Evolutionary conservation across 2,113 vertebrate genomes (phyloP), one percentile per base, ranked within the genome.

Genomic region (Ictalurus punctatus): DNA sequence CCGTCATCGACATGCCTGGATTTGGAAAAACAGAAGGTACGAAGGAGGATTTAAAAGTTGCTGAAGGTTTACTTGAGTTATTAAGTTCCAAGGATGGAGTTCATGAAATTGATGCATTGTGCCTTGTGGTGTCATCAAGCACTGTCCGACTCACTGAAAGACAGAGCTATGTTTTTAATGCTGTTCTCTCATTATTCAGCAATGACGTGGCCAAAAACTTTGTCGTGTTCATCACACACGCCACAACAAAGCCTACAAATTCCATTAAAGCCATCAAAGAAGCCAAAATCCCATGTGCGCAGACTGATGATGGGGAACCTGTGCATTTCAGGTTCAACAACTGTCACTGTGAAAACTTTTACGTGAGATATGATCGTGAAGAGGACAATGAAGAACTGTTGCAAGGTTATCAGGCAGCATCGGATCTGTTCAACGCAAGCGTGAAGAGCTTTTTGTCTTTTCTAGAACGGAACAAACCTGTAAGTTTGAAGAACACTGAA

Each of bases 291-390:
- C 27, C 25, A 59, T 86, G 76, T 78, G 58, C 58, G 48, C 79
- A 84, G 76, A 48, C 44, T 30, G 7, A 71, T 30, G 7, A 71
- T 16, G 23, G 44, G 19, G 10, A 78, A 4, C 52, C 63, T 74
- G 63, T 84, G n/a, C 16, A 80, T 83, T 91, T 87, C 73, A 40
- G 9, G 4, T 89, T 89, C 34, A n/a, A 91, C n/a, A 87, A 87
- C 84, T 65, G 25, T 76, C 86, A 90, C 71, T 79, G 74, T 74
- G 86, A 87, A 25, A 14, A 13, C 54, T 56, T n/a, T 52, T 34
- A 56, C 19, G 61, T 9, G 3, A 44, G 23, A 23, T 76, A 48
- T 48, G 44, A 48, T 6, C 44, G 44, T 12, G 37, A 76, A 44
- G 73, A 76, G 7, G 19, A 48, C 12, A 48, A 21, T 0, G 37